phyloP scores from a whole-genome alignment of 2,113 vertebrate species.

The Sisor rabdophorus region DNA sequence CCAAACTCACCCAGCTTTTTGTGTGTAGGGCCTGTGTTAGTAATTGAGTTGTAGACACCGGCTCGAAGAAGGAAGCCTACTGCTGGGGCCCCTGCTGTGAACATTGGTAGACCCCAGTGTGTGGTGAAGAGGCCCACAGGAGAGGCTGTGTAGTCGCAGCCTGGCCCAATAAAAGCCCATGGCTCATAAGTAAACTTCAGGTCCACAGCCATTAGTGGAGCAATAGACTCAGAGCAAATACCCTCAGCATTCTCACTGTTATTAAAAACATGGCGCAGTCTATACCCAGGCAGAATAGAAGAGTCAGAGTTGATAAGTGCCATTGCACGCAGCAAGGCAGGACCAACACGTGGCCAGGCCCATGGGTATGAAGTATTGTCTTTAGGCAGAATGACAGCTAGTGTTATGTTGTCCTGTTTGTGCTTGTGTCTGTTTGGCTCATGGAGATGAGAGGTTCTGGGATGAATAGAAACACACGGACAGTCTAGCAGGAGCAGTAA shows the following conservation, averaged over 20 bases:
- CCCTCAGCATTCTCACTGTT: slow-evolving; percentile 78
- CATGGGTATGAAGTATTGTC: slow-evolving; percentile 85
- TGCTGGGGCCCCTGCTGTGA: slow-evolving; percentile 83
- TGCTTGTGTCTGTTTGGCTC: slow-evolving; percentile 33
- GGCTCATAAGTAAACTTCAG: slow-evolving; percentile 75
- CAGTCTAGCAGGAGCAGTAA: slow-evolving; percentile 41
- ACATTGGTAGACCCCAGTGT: slow-evolving; percentile 85
- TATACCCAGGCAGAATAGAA: slow-evolving; percentile 66
- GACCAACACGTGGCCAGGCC: slow-evolving; percentile 89
- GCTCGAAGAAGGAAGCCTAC: slow-evolving; percentile 70
- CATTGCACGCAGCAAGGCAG: slow-evolving; percentile 75
- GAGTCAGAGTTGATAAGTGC: slow-evolving; percentile 63
- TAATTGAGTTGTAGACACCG: slow-evolving; percentile 70
- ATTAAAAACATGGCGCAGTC: slow-evolving; percentile 69
- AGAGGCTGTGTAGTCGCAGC: slow-evolving; percentile 82
- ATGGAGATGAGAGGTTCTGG: not conserved
- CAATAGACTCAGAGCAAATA: slow-evolving; percentile 81
- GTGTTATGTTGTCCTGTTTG: slow-evolving; percentile 64
- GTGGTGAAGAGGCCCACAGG: slow-evolving; percentile 81
- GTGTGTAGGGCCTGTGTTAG: slow-evolving; percentile 84
- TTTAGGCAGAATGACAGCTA: slow-evolving; percentile 82
- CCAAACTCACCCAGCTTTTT: slow-evolving; percentile 84
- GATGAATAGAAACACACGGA: not conserved
- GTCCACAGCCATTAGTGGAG: slow-evolving; percentile 83
- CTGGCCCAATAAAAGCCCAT: slow-evolving; percentile 82